These are phyloP conservation scores for Myotis vivesi DNA, from an alignment of 2,797 vertebrate species.

Conservation along the genomic window DNA sequence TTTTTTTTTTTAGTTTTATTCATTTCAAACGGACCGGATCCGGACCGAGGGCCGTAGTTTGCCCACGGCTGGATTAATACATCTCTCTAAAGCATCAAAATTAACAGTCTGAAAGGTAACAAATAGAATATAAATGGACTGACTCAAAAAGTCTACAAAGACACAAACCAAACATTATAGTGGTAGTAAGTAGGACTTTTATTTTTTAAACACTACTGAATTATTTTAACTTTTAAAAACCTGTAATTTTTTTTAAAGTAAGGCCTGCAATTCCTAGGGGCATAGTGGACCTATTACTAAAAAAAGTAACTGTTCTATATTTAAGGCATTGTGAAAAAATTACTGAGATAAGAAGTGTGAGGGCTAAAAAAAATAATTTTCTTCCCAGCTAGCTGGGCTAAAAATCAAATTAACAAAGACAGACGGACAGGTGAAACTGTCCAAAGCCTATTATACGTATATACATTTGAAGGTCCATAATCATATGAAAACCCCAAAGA, in stretches of 20 bases:
- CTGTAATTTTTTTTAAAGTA: not conserved
- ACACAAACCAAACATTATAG: not conserved
- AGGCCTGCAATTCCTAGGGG: not conserved
- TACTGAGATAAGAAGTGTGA: not conserved
- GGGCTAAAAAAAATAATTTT: not conserved
- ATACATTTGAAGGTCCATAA: not conserved
- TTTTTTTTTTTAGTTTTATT: too few relatives aligned
- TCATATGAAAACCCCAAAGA: not conserved
- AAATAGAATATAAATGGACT: not conserved
- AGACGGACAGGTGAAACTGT: not conserved
- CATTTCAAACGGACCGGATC: too few relatives aligned
- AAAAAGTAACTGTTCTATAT: not conserved
- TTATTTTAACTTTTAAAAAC: not conserved
- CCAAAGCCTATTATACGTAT: not conserved
- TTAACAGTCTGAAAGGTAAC: not conserved
- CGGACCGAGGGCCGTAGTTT: too few relatives aligned
- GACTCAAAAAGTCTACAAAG: not conserved
- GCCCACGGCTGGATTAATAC: not conserved
- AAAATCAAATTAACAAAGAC: not conserved
- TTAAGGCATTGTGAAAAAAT: conserved; percentile 2
- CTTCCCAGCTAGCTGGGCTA: not conserved
- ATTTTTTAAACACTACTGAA: not conserved
- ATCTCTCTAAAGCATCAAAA: not conserved
- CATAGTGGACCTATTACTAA: not conserved
- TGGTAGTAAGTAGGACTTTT: not conserved